These are phyloP conservation scores for Pararge aegeria DNA, from an alignment of 1,140 invertebrate genomes.

Conservation along the genomic window DNA sequence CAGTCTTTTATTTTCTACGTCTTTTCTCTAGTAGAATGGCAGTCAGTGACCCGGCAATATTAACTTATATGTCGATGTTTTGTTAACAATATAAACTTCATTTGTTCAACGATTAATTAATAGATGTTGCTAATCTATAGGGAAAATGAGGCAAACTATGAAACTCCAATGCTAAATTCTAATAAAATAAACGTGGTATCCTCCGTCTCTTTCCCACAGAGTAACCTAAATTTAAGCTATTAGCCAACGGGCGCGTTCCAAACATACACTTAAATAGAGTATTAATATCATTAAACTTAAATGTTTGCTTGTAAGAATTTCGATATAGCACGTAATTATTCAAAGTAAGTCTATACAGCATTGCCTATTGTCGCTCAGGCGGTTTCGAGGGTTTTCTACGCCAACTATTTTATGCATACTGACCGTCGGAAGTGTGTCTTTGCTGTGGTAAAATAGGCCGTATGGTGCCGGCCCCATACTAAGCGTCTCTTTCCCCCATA, in stretches of 20 bases:
- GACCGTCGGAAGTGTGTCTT: constrained; percentile 49
- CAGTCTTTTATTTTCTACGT: not conserved
- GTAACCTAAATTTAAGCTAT: constrained; percentile 47
- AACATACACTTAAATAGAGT: constrained; percentile 25
- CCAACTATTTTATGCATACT: constrained; percentile 49
- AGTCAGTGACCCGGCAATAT: constrained; percentile 73
- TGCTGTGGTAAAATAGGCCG: constrained; percentile 60
- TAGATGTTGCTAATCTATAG: not conserved
- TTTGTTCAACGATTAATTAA: constrained; percentile 47
- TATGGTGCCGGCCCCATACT: constrained; percentile 53
- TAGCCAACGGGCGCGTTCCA: constrained; percentile 33
- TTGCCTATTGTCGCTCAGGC: constrained; percentile 36
- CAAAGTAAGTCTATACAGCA: constrained; percentile 12
- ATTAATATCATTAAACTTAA: constrained; percentile 6
- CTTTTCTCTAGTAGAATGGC: constrained; percentile 22
- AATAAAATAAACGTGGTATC: not conserved
- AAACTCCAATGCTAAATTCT: not conserved
- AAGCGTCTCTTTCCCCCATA: constrained; percentile 55
- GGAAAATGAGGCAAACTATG: not conserved
- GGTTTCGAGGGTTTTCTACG: constrained; percentile 40
- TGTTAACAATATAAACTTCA: constrained; percentile 47
- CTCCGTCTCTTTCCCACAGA: constrained; percentile 36
- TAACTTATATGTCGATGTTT: constrained; percentile 63
- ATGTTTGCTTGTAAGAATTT: constrained; percentile 11
- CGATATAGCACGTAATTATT: constrained; percentile 15